These are phyloP conservation scores for Eupithecia dodoneata DNA, from an alignment of 2,888 invertebrate species.

Conservation along the genomic window DNA sequence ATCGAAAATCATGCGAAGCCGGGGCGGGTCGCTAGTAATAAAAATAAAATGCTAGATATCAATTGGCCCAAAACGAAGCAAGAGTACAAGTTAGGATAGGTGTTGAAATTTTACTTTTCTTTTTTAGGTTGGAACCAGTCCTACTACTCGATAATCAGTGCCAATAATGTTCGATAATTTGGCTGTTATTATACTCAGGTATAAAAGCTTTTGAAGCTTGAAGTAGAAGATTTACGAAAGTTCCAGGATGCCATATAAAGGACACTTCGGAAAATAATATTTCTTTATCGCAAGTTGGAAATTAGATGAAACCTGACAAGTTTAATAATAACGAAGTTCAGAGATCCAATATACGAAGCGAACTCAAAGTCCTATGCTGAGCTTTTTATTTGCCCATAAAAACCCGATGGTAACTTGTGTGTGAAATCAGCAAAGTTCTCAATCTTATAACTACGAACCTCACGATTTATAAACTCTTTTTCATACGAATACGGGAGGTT, in stretches of 20 bases:
- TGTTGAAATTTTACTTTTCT: neutral
- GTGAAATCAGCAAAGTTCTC: constrained; percentile 17
- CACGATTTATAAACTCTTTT: constrained; percentile 9
- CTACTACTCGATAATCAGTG: neutral
- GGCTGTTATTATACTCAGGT: neutral
- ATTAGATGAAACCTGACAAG: constrained; percentile 31
- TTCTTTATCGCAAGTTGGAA: constrained; percentile 21
- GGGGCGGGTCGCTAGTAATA: too few species aligned
- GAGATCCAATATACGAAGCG: constrained; percentile 26
- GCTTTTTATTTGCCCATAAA: constrained; percentile 19
- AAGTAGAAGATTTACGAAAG: neutral
- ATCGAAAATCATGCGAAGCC: too few species aligned
- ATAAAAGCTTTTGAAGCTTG: neutral
- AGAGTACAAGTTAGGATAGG: neutral
- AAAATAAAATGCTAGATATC: neutral
- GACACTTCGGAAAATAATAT: constrained; percentile 10
- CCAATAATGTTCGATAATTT: neutral
- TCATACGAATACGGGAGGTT: neutral
- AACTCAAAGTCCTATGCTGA: constrained; percentile 6
- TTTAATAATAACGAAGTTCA: constrained; percentile 37
- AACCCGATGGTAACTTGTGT: constrained; percentile 5
- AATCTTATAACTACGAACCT: constrained; percentile 9
- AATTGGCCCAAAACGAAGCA: neutral
- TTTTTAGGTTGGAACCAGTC: neutral
- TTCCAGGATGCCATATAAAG: neutral